phyloP scores from a whole-genome alignment of 2,888 invertebrate genomes.

The Aporophyla lueneburgensis region DNA sequence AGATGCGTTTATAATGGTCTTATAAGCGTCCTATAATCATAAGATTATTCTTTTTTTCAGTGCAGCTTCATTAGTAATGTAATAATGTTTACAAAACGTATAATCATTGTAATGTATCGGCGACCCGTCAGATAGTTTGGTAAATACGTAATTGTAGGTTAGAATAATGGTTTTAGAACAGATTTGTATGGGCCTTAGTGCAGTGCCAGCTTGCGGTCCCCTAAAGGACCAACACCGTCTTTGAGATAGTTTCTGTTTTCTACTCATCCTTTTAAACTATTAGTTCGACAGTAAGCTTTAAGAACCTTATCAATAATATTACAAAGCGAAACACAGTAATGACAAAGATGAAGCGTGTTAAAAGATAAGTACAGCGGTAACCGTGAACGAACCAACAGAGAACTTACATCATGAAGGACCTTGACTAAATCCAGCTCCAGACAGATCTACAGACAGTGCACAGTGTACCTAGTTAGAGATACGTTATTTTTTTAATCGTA shows the following conservation, averaged over 20 bases:
- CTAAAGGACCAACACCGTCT: background rate
- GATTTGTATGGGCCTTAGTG: slow-evolving; percentile 37
- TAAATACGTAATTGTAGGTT: slow-evolving; percentile 86
- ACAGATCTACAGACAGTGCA: slow-evolving; percentile 24
- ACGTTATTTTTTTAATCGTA: slow-evolving; percentile 62
- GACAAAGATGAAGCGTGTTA: background rate
- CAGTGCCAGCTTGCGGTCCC: slow-evolving; percentile 28
- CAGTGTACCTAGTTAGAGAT: slow-evolving; percentile 58
- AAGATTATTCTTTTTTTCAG: slow-evolving; percentile 90
- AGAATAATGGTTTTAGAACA: slow-evolving; percentile 58
- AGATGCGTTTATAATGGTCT: slow-evolving; percentile 88
- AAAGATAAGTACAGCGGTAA: background rate
- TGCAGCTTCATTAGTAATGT: slow-evolving; percentile 85
- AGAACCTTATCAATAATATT: background rate
- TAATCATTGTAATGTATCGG: slow-evolving; percentile 81
- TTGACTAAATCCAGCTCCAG: slow-evolving; percentile 1
- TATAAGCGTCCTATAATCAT: slow-evolving; percentile 87
- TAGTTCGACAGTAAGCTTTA: background rate
- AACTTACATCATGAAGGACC: background rate
- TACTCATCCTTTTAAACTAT: background rate
- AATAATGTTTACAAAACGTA: slow-evolving; percentile 79
- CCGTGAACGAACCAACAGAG: background rate
- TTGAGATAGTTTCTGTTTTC: background rate
- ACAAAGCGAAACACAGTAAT: background rate
- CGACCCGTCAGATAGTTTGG: slow-evolving; percentile 78